These are phyloP conservation scores for Urosaurus nigricauda DNA, from an alignment of 2,797 vertebrate species.

Conservation along the genomic window DNA sequence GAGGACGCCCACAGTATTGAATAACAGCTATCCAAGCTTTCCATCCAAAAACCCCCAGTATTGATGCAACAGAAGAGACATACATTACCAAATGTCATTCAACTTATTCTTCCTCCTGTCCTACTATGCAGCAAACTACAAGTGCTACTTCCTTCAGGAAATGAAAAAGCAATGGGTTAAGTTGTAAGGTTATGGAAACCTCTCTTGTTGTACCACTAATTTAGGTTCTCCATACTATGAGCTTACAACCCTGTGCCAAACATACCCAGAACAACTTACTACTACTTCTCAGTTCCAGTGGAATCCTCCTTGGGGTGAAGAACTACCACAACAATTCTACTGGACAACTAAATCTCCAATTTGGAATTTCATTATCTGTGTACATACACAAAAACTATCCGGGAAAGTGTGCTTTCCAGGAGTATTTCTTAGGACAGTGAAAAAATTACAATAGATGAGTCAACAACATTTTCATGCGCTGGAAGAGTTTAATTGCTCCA, in stretches of 20 bases:
- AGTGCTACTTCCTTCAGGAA: background rate
- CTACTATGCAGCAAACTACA: too few species aligned
- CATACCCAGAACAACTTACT: background rate
- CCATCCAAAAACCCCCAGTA: background rate
- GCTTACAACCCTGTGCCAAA: background rate
- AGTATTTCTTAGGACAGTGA: constrained; percentile 11
- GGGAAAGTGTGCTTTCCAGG: background rate
- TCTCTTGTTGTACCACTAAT: background rate
- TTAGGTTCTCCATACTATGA: background rate
- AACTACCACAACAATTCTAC: background rate
- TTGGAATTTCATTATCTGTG: background rate
- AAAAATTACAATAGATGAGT: constrained; percentile 17
- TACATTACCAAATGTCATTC: background rate
- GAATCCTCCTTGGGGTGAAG: background rate
- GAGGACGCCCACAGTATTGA: too few species aligned
- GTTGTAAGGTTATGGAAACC: background rate
- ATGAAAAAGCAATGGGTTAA: background rate
- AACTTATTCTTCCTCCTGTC: background rate
- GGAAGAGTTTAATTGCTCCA: constrained; percentile 24
- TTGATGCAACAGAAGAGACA: background rate
- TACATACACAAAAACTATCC: too few species aligned
- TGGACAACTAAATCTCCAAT: constrained; percentile 51
- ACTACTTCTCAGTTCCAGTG: background rate
- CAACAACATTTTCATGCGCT: background rate
- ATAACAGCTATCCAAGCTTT: background rate